Base-by-base conservation (phyloP, 2,888 invertebrate species). In the Acronicta aceris region DNA sequence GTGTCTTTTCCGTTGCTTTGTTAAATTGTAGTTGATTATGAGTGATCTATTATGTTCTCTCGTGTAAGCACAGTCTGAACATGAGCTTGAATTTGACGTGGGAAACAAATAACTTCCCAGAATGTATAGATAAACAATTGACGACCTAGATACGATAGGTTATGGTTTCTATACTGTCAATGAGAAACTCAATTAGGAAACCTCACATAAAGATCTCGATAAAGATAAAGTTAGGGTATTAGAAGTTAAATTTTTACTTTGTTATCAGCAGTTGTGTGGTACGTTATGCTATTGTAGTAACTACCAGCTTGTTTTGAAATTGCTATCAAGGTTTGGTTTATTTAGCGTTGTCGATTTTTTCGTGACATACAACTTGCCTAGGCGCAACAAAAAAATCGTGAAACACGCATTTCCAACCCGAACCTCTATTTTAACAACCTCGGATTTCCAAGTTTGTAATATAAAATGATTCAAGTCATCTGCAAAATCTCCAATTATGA, bases 381-480 rank as follows among this genome's bases (percentile, higher is more conserved):
- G 52, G 30, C 21, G 17, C 41, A 62, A 15, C n/a, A 51, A 56
- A 49, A 45, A 36, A 57, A 59, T 52, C 67, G 52, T 55, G 60
- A 57, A 33, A 49, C 48, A 45, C 55, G 45, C 13, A 51, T 69
- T 63, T 72, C 66, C 65, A 65, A 72, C 52, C 61, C 52, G 55
- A 65, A 53, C 55, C 46, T 71, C 53, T 63, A 65, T 64, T 68
- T 73, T 76, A 79, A 79, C 70, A 74, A 81, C 69, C 80, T 82
- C 68, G 88, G 88, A 73, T 89, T 81, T 64, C 92, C 90, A 86
- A 84, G 76, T 92, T 81, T 74, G 89, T 82, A 65, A 74, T 72
- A 79, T 79, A 75, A 85, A 89, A 89, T 87, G 85, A 51, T 86
- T 86, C 82, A 86, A 86, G 84, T 79, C 78, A 80, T 85, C 83